phyloP scores from a whole-genome alignment of 2,888 invertebrate species.

The Celastrina argiolus region DNA sequence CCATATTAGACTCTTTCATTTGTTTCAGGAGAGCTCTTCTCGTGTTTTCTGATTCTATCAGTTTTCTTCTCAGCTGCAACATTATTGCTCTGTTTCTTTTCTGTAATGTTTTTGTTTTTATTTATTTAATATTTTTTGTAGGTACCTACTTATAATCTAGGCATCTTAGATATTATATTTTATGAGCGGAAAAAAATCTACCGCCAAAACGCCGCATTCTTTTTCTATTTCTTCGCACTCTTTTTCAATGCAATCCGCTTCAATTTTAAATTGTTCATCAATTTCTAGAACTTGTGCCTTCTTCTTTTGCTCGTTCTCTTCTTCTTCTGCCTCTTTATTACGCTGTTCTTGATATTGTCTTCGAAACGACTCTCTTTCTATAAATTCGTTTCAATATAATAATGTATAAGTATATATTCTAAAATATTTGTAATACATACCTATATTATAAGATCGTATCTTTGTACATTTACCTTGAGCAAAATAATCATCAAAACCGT shows the following conservation, averaged over 20 bases:
- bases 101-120: conserved; percentile 40
- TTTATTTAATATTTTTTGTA: neutral
- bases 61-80: conserved; percentile 57
- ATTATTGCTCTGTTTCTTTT: conserved; percentile 69
- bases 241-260: conserved; percentile 44
- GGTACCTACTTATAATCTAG: too few species aligned
- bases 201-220: conserved; percentile 59
- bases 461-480: conserved; percentile 11
- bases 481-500: conserved; percentile 39
- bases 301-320: conserved; percentile 43
- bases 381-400: neutral
- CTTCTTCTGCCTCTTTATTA: conserved; percentile 47
- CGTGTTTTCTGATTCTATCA: conserved; percentile 55
- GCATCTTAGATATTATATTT: too few species aligned
- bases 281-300: conserved; percentile 41
- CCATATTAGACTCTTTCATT: neutral
- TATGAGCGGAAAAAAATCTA: conserved; percentile 30
- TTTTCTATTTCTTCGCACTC: conserved; percentile 51
- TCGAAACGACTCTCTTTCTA: conserved; percentile 26
- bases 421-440: too few species aligned
- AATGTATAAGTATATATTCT: too few species aligned
- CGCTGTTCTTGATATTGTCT: conserved; percentile 37
- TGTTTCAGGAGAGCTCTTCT: conserved; percentile 48
- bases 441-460: too few species aligned
- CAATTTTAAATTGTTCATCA: conserved; percentile 43